These are phyloP conservation scores for Apolygus lucorum DNA, from an alignment of 1,140 invertebrate species.

Conservation along the genomic window DNA sequence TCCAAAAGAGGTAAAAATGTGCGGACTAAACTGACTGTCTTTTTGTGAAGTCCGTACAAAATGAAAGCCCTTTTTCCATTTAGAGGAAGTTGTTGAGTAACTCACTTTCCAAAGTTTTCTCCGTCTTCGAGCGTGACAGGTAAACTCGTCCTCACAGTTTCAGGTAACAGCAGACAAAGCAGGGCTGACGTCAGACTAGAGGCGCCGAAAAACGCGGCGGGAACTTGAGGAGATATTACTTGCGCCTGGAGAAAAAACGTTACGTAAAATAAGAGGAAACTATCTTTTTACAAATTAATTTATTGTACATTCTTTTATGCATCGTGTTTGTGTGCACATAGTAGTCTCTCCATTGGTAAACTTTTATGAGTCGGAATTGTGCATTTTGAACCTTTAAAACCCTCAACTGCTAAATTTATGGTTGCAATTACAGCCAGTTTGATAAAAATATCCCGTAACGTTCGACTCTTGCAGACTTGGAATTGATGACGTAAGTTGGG, in stretches of 20 bases:
- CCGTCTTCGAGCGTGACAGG: slow-evolving; percentile 36
- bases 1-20: too few relatives aligned
- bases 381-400: background rate
- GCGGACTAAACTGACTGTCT: too few relatives aligned
- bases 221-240: slow-evolving; percentile 43
- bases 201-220: slow-evolving; percentile 33
- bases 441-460: too few relatives aligned
- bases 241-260: slow-evolving; percentile 11
- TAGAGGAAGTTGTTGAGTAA: too few relatives aligned
- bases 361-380: background rate
- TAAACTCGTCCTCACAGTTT: slow-evolving; percentile 32
- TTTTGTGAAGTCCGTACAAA: too few relatives aligned
- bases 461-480: too few relatives aligned
- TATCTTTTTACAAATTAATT: background rate
- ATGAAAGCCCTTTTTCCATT: too few relatives aligned
- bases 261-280: background rate
- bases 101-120: slow-evolving; percentile 32
- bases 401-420: background rate
- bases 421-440: too few relatives aligned
- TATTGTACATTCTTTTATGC: background rate
- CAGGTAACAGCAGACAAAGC: slow-evolving; percentile 33
- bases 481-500: too few relatives aligned
- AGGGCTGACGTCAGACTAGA: slow-evolving; percentile 29
- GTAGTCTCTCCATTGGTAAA: background rate
- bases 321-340: background rate